Conservation (phyloP, 2,797 vertebrate genomes). For the Simalia tracyae region DNA sequence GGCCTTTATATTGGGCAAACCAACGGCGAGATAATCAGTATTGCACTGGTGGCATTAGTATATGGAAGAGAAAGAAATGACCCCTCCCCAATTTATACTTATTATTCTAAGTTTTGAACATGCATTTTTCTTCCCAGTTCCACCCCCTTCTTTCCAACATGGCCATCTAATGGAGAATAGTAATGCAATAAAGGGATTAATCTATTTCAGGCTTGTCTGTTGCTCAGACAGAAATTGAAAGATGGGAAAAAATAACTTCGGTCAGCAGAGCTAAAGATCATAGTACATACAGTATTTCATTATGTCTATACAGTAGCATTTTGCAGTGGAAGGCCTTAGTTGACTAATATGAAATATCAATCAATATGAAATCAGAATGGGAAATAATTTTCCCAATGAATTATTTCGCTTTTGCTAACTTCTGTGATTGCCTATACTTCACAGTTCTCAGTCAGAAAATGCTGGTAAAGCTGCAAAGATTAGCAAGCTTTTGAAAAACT, state of each 20-base stretch:
- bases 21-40: background rate
- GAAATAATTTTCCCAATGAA: background rate
- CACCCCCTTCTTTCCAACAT: background rate
- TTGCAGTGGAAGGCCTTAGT: background rate
- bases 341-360: no score
- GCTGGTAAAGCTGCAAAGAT: background rate
- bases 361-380: background rate
- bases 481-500: background rate
- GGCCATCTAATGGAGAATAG: background rate
- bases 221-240: background rate
- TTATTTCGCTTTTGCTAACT: background rate
- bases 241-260: background rate
- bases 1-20: background rate
- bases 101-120: background rate
- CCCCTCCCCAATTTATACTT: background rate
- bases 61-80: background rate
- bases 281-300: background rate
- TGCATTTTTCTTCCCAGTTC: background rate
- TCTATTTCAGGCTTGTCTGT: background rate
- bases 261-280: background rate
- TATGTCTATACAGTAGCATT: background rate
- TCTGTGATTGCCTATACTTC: no score
- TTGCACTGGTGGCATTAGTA: background rate
- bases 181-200: background rate
- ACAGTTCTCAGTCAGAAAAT: background rate